Evolutionary conservation across 2,797 vertebrate genomes (phyloP).

Genomic region (Lateolabrax maculatus): DNA sequence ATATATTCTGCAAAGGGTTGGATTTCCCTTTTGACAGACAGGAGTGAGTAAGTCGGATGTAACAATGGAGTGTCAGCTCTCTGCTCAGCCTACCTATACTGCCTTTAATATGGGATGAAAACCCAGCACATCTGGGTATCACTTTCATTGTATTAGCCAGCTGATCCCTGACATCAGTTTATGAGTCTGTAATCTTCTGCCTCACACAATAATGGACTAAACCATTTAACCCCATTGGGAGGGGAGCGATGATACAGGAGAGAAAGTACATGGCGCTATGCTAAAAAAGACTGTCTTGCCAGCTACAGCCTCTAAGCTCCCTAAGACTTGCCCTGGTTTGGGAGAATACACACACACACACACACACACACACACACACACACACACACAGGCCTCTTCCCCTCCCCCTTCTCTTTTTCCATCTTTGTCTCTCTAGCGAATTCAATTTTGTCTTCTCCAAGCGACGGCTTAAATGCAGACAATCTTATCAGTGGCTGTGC

Average conservation of each 20-base stretch:
- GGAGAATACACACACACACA: slow-evolving; percentile 68
- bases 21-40: slow-evolving; percentile 66
- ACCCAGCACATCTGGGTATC: slow-evolving; percentile 78
- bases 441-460: slow-evolving; percentile 88
- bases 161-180: slow-evolving; percentile 86
- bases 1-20: slow-evolving; percentile 54
- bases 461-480: slow-evolving; percentile 85
- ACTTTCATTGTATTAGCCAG: slow-evolving; percentile 82
- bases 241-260: slow-evolving; percentile 74
- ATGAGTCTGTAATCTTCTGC: slow-evolving; percentile 86
- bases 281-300: slow-evolving; percentile 67
- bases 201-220: slow-evolving; percentile 81
- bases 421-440: slow-evolving; percentile 85
- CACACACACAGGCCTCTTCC: slow-evolving; percentile 38
- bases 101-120: slow-evolving; percentile 77
- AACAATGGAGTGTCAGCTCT: slow-evolving; percentile 69
- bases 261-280: slow-evolving; percentile 50
- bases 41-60: slow-evolving; percentile 52
- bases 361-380: slow-evolving; percentile 52
- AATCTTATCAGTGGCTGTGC: slow-evolving; percentile 88
- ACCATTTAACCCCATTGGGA: slow-evolving; percentile 81
- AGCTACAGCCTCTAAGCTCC: slow-evolving; percentile 78
- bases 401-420: slow-evolving; percentile 74
- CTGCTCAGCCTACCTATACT: slow-evolving; percentile 62
- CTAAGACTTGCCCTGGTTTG: slow-evolving; percentile 80